Evolutionary conservation across 2,797 vertebrate genomes (phyloP), one percentile per base, ranked within the genome.

Genomic region (Austrolebias charrua): DNA sequence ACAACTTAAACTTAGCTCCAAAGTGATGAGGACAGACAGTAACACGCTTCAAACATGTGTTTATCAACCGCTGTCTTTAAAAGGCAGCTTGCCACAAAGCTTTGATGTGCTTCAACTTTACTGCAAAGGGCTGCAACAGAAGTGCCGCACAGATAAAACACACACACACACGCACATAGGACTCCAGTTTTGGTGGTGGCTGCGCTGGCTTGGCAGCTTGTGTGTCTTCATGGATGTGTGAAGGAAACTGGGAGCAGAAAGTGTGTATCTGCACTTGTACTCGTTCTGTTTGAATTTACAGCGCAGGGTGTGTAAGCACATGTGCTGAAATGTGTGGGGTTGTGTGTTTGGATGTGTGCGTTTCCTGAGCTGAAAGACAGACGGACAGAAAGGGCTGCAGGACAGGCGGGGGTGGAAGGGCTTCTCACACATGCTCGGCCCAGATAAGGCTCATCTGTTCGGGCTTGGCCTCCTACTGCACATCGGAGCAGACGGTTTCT

Each of bases 361-460:
- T 85, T 82, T 85, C 76, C 64, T 76, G 78, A 83, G 77, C 85
- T 80, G 80, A 82, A 83, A 85, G 80, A 86, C 74, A 73, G 86
- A 87, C 80, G 85, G 83, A 78, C 82, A 84, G 82, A 71, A 71
- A 82, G 78, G 55, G 85, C 85, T 86, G 75, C 81, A 74, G 85
- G 84, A 89, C 81, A 88, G 77, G 74, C 61, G 82, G 82, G 84
- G 86, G 84, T 68, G 82, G 81, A 86, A 81, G 86, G 81, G 78
- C 76, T 80, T 76, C 81, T 90, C 82, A 87, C 90, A 88, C 89
- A 88, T 92, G 92, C 86, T 89, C 82, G 87, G 79, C 89, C 87
- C 88, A 91, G 90, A 93, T 93, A 93, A 93, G 90, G 79, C 89
- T 88, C 87, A 88, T 91, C 88, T 90, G 86, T 84, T 86, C 82